phyloP scores from a whole-genome alignment of 1,140 invertebrate genomes.

The Pseudomyrmex cubaensis region DNA sequence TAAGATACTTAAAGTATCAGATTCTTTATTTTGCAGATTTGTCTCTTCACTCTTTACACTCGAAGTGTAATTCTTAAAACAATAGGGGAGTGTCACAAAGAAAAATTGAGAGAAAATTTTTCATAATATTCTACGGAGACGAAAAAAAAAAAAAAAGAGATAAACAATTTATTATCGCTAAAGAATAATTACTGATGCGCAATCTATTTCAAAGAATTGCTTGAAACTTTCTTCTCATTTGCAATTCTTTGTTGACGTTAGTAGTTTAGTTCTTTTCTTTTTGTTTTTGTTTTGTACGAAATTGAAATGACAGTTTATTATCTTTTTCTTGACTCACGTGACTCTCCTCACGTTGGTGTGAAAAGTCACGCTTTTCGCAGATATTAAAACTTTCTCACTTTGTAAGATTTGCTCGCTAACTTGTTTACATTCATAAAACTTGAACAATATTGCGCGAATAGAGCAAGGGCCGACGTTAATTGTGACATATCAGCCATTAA shows the following conservation, averaged over 20 bases:
- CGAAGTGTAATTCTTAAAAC: slow-evolving; percentile 31
- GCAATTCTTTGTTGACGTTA: too few species aligned
- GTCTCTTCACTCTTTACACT: slow-evolving; percentile 11
- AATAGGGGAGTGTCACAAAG: neutral
- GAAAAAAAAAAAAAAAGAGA: too few species aligned
- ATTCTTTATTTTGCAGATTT: slow-evolving; percentile 53
- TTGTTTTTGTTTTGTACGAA: too few species aligned
- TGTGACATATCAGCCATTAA: slow-evolving; percentile 69
- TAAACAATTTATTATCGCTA: neutral
- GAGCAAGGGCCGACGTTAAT: slow-evolving; percentile 63
- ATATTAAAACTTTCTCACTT: neutral
- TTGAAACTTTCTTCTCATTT: too few species aligned
- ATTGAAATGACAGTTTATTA: neutral
- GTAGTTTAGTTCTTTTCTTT: too few species aligned
- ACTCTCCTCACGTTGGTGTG: slow-evolving; percentile 14
- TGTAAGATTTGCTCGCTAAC: neutral
- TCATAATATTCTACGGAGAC: neutral
- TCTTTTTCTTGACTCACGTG: neutral
- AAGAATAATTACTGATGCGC: neutral
- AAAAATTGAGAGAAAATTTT: neutral
- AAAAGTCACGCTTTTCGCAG: neutral
- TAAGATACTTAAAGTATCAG: slow-evolving; percentile 61
- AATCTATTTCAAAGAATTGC: neutral
- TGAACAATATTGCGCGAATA: slow-evolving; percentile 14
- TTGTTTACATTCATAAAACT: slow-evolving; percentile 22